Percentiles rank a stretch among this genome's conserved stretches.
Evolutionary conservation across 2,888 invertebrate species (phyloP).

Genomic region (Bombylius major): DNA sequence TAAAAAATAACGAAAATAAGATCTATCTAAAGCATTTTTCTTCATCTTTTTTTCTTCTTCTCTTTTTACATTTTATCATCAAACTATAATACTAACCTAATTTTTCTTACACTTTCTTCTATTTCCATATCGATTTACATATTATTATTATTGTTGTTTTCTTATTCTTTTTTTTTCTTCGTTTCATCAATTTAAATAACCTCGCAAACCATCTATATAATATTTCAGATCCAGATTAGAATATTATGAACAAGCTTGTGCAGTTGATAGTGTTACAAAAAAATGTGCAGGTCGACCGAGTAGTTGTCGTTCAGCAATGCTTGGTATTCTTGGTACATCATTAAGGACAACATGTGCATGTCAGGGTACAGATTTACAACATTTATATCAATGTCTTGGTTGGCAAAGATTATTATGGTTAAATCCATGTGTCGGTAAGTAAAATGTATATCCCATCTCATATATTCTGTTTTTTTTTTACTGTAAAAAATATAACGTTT

Average conservation of each 20-base stretch:
- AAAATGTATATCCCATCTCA: neutral
- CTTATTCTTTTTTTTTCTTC: too few species aligned
- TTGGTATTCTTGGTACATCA: slow-evolving; percentile 82
- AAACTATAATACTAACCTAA: too few species aligned
- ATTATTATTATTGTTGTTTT: too few species aligned
- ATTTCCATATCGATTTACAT: too few species aligned
- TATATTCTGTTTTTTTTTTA: neutral
- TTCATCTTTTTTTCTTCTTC: too few species aligned
- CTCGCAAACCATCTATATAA: too few species aligned
- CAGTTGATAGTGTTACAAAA: slow-evolving; percentile 78
- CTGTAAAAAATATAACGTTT: neutral
- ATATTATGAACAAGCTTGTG: slow-evolving; percentile 82
- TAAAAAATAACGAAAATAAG: too few species aligned
- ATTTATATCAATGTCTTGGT: slow-evolving; percentile 76
- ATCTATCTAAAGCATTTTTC: too few species aligned
- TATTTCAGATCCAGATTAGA: slow-evolving; percentile 64
- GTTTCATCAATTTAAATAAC: too few species aligned
- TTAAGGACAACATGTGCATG: slow-evolving; percentile 79
- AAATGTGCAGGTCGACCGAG: slow-evolving; percentile 76
- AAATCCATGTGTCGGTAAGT: slow-evolving; percentile 85
- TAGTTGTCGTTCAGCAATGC: slow-evolving; percentile 74
- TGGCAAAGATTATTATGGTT: slow-evolving; percentile 86
- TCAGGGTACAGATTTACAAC: slow-evolving; percentile 71
- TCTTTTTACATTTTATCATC: too few species aligned
- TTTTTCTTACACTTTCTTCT: too few species aligned